Evolutionary conservation across 30 jellyfish, hydroid and myxozoan species (phyloP).

Genomic region (Morbakka virulenta): DNA sequence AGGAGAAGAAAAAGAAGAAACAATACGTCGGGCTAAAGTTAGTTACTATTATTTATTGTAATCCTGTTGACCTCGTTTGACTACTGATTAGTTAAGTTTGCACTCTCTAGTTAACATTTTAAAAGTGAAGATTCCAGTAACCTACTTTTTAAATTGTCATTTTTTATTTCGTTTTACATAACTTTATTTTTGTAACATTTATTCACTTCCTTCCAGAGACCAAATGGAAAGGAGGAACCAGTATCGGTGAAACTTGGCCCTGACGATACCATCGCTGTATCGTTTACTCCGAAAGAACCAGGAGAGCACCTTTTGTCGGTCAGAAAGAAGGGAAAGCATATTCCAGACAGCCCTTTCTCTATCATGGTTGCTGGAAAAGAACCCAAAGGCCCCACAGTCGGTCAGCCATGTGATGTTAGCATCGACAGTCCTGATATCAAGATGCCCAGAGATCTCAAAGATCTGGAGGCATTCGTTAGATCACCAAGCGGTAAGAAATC

Average conservation of each 20-base stretch:
- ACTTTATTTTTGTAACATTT: too few species aligned
- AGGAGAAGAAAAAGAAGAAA: too few species aligned
- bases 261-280: constrained; percentile 77
- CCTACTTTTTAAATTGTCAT: too few species aligned
- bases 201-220: constrained; percentile 24
- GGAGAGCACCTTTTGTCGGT: constrained; percentile 90
- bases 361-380: constrained; percentile 78
- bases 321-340: constrained; percentile 79
- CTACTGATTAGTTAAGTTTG: too few species aligned
- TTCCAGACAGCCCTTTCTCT: constrained; percentile 85
- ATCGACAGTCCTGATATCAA: constrained; percentile 82
- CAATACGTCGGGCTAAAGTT: too few species aligned
- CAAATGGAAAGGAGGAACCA: constrained; percentile 83
- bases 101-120: too few species aligned
- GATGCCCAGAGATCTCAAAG: constrained; percentile 80
- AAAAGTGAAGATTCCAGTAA: too few species aligned
- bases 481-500: constrained; percentile 92
- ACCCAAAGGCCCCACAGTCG: constrained; percentile 85
- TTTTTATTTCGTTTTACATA: too few species aligned
- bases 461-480: constrained; percentile 78
- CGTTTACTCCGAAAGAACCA: constrained; percentile 92
- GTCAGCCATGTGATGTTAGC: constrained; percentile 92
- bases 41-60: too few species aligned
- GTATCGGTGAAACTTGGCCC: constrained; percentile 75
- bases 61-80: too few species aligned